Evolutionary conservation across 92 coral and sea anemone species (phyloP), one percentile per base, ranked within the genome.

Genomic region (Zoanthus solanderi): DNA sequence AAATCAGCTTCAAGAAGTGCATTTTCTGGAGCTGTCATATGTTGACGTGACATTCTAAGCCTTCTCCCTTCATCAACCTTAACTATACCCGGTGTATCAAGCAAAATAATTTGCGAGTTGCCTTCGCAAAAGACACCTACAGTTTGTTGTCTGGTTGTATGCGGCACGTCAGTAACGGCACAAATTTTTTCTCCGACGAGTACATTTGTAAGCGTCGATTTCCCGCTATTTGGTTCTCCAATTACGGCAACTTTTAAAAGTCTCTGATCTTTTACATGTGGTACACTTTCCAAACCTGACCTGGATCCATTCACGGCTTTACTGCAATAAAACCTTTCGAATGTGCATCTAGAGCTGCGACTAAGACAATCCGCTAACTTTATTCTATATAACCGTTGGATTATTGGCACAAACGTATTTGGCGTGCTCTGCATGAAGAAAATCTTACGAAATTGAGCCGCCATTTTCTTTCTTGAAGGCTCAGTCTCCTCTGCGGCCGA

Each of bases 151-250:
- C 99, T 90, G 34, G 99, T 97, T 10, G 99, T 97, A 66, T 97
- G 99, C 5, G 99, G 98, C 16, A 94, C 93, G 6, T 92, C 88
- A 4, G 99, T 97, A 6, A 97, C 99, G n/a, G 96, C 98, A 34
- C 92, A 95, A 46, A 97, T 86, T 78, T 97, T 94, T 65, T 97
- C 93, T 29, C 98, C 97, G 34, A 94, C 96, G 17, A 97, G 83
- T 68, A 91, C 57, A 79, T 97, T 97, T 23, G 98, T 93, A 54
- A 97, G 94, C 0, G 99, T 97, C 11, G 99, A 97, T 90, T 97
- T 97, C 0, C 99, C 99, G 78, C 99, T 92, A 81, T 97, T 97
- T 44, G 98, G 94, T 73, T 97, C 99, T 12, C 99, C 99, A 60
- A 97, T 95, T 9, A 97, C 83, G 7, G 98, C 98, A 60, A 97